Base-by-base conservation (phyloP, 2,888 invertebrate genomes). In the Lutraria lutraria region DNA sequence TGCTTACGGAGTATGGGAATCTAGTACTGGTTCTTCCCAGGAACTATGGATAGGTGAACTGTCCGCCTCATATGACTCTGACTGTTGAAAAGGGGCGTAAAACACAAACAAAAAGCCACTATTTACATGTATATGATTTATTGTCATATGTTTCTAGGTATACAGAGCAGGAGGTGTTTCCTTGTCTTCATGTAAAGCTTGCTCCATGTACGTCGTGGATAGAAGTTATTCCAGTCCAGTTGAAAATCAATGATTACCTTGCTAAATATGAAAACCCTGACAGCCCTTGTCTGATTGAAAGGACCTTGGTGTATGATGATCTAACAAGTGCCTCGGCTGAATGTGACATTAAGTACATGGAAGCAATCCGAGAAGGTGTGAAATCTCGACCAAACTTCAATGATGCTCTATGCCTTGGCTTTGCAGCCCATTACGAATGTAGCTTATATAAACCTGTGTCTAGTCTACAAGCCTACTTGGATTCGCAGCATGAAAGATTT, bases 261-360 rank as follows among this genome's bases (percentile, higher is more conserved):
- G 43, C 21, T 2, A 6, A n/a, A n/a, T 56, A 80, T 60, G 85
- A 76, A 34, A 25, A 85, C n/a, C 21, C 54, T 31, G 79, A 56
- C 3, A 31, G 60, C 16, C 60, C 52, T 16, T 88, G 88, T 86
- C 85, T 85, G 0, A 53, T 87, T 15, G 80, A 85, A 31, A 60
- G 54, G 6, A 68, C 81, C 31, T 31, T 90, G 12, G 31, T 90
- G 13, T 54, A 84, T 43, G 85, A 88, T n/a, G 90, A 90, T 76
- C 60, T 80, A 3, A 63, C 88, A 4, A 25, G 52, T 68, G 72
- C 85, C 0, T 15, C 52, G 6, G 63, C 90, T 6, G 68, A 85
- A 34, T 90, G 90, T 68, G 43, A 63, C 8, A 76, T 89, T 2
- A 12, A 52, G 0, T 81, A 63, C n/a, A 43, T 56, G 0, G 29